A percentile compares a stretch with the other conserved stretches of the same genome.
phyloP scores from a whole-genome alignment of 2,888 invertebrate genomes.

The Drosophila prolongata region DNA sequence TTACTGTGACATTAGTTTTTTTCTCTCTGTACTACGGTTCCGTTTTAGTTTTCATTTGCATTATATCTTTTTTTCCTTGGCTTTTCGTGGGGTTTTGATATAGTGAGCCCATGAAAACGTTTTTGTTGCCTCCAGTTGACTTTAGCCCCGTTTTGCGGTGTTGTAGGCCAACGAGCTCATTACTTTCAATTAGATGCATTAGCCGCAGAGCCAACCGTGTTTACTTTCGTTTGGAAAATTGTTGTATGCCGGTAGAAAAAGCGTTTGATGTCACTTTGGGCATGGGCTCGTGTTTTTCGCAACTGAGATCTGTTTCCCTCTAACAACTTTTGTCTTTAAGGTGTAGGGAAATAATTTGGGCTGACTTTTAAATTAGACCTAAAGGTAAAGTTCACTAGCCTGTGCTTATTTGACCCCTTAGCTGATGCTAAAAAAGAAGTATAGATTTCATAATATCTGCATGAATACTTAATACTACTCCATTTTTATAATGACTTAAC shows the following conservation, averaged over 20 bases:
- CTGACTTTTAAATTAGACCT: not conserved
- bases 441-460: too few relatives aligned
- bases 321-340: not conserved
- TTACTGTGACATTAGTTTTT: constrained; percentile 18
- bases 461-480: too few relatives aligned
- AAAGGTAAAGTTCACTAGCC: not conserved
- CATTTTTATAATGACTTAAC: too few relatives aligned
- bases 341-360: constrained; percentile 1
- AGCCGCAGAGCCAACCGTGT: constrained; percentile 19
- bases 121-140: constrained; percentile 33
- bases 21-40: constrained; percentile 23
- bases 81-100: constrained; percentile 11
- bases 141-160: constrained; percentile 45
- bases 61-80: constrained; percentile 42
- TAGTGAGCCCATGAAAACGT: constrained; percentile 32
- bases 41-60: constrained; percentile 39
- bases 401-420: not conserved
- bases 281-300: constrained; percentile 2
- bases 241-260: constrained; percentile 15
- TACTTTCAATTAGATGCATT: constrained; percentile 57
- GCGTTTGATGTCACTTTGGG: constrained; percentile 19
- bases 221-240: constrained; percentile 30
- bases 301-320: constrained; percentile 4
- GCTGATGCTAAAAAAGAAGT: not conserved
- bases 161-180: constrained; percentile 52